A percentile compares a stretch with the other conserved stretches of the same genome.
Evolutionary conservation across 2,888 invertebrate species (phyloP).

Genomic region (Xanthia icteritia): DNA sequence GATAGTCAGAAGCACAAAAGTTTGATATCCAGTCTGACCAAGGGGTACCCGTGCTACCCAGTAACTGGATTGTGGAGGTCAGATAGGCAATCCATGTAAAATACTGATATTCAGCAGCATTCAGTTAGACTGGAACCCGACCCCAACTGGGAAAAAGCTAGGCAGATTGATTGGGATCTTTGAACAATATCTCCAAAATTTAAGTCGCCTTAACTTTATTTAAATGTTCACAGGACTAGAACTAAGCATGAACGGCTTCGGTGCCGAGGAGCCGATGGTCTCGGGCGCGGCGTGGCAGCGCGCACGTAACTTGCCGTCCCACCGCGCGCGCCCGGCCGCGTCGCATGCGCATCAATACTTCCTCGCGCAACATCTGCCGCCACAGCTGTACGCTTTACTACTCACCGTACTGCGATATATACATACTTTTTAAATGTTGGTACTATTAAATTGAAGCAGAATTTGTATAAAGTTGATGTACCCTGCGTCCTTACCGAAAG

Average conservation of each 20-base stretch:
- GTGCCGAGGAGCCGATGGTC: constrained; percentile 87
- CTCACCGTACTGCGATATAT: constrained; percentile 81
- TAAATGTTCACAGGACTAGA: constrained; percentile 78
- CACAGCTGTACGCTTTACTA: constrained; percentile 82
- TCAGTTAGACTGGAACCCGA: not conserved
- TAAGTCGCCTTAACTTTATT: not conserved
- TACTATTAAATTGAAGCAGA: not conserved
- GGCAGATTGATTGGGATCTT: not conserved
- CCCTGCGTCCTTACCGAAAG: not conserved
- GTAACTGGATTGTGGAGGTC: not conserved
- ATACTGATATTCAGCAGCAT: not conserved
- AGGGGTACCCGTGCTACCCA: not conserved
- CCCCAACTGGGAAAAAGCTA: no score
- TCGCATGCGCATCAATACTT: constrained; percentile 84
- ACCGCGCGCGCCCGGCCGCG: constrained; percentile 78
- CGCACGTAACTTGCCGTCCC: constrained; percentile 76
- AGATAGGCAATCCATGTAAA: not conserved
- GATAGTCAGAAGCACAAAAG: not conserved
- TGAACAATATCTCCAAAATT: not conserved
- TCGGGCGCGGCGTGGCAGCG: constrained; percentile 88
- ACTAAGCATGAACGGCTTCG: constrained; percentile 84
- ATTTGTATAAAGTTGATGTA: constrained; percentile 27
- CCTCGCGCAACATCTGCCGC: constrained; percentile 80
- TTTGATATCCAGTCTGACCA: not conserved
- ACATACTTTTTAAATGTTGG: constrained; percentile 74